Conservation (phyloP, 2,888 invertebrate genomes). For the Troglohyphantes excavatus region DNA sequence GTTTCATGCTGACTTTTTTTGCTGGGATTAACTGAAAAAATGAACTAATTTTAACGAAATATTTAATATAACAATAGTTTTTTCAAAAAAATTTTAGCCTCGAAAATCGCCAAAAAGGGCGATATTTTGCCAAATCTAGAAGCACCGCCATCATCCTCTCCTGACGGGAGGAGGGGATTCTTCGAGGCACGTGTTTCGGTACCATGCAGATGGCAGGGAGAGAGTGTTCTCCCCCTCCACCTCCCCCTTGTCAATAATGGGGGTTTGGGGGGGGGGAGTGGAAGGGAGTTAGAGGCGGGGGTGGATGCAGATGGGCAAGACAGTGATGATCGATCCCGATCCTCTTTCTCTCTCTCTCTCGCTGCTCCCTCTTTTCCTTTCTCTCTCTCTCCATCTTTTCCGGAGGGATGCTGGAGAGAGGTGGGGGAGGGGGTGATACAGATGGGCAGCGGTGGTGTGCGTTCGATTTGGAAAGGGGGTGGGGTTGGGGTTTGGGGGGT, state of each 20-base stretch:
- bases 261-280: not conserved
- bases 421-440: slow-evolving; percentile 2
- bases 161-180: slow-evolving; percentile 1
- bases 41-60: too few species aligned
- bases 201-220: not conserved
- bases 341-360: not conserved
- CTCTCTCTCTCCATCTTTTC: slow-evolving; percentile 37
- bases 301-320: slow-evolving; percentile 63
- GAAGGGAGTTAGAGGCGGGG: not conserved
- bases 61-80: too few species aligned
- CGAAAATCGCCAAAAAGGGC: too few species aligned
- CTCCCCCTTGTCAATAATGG: not conserved
- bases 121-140: too few species aligned
- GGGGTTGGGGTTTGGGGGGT: not conserved
- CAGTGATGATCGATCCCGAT: slow-evolving; percentile 66
- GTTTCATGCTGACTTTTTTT: too few species aligned
- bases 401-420: not conserved
- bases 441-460: slow-evolving; percentile 11
- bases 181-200: not conserved
- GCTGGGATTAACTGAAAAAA: too few species aligned
- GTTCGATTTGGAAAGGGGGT: not conserved
- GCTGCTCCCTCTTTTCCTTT: slow-evolving; percentile 42
- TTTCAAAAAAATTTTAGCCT: too few species aligned
- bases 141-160: too few species aligned
- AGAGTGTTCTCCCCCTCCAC: slow-evolving; percentile 1